These are phyloP conservation scores for Dromiciops gliroides DNA, from an alignment of 2,113 vertebrate species.

Conservation along the genomic window DNA sequence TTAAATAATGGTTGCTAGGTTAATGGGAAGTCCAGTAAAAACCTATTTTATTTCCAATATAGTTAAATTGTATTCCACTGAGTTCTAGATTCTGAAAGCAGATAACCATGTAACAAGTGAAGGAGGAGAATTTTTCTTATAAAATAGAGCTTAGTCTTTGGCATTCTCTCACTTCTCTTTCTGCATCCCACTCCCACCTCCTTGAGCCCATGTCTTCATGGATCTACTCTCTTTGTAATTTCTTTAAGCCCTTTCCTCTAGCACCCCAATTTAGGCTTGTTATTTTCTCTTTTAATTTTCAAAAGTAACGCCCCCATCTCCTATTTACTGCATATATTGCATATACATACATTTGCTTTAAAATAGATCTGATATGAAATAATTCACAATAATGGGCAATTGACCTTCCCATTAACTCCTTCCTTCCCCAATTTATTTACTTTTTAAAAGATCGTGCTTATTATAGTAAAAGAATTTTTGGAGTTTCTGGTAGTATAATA, in stretches of 20 bases:
- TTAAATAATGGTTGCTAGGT: not conserved
- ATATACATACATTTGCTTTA: not conserved
- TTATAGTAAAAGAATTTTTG: not conserved
- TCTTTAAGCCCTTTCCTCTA: no score
- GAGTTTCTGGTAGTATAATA: not conserved
- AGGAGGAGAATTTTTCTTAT: no score
- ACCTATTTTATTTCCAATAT: not conserved
- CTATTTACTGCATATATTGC: not conserved
- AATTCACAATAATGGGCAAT: not conserved
- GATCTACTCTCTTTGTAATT: no score
- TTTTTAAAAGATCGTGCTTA: not conserved
- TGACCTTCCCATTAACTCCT: not conserved
- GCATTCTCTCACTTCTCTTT: no score
- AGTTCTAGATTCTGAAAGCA: no score
- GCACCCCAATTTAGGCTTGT: not conserved
- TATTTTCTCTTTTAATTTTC: no score
- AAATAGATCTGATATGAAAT: not conserved
- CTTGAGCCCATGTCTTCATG: no score
- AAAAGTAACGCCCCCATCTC: no score
- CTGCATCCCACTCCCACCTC: no score
- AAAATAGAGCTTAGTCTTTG: no score
- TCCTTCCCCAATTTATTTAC: not conserved
- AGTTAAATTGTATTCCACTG: not conserved
- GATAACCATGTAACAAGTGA: no score
- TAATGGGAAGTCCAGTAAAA: not conserved